A percentile compares a stretch with the other conserved stretches of the same genome.
Conservation (phyloP, 2,888 invertebrate genomes). For the Melipona beecheii region DNA sequence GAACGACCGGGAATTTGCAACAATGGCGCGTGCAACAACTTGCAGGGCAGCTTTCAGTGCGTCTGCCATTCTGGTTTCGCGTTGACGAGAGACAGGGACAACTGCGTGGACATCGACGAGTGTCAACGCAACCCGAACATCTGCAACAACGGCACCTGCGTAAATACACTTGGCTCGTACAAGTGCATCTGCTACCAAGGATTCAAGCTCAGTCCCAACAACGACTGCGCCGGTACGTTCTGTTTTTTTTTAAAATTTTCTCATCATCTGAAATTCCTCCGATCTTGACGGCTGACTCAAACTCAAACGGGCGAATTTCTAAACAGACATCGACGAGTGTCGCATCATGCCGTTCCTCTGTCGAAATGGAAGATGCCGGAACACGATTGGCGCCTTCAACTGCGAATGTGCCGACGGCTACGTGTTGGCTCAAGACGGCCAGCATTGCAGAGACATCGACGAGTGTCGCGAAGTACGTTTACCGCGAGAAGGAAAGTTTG, state of each 20-base stretch:
- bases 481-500: neutral
- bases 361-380: conserved; percentile 93
- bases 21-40: conserved; percentile 92
- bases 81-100: conserved; percentile 87
- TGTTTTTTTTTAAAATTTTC: neutral
- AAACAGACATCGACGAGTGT: conserved; percentile 92
- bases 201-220: conserved; percentile 91
- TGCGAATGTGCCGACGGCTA: conserved; percentile 94
- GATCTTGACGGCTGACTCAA: no score
- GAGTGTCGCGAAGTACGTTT: conserved; percentile 89
- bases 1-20: conserved; percentile 89
- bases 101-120: conserved; percentile 90
- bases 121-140: conserved; percentile 89
- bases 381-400: conserved; percentile 91
- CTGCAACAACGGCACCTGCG: conserved; percentile 91
- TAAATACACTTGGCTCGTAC: conserved; percentile 89
- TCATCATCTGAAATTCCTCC: neutral
- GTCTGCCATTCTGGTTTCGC: conserved; percentile 91
- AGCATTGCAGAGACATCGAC: conserved; percentile 92
- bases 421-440: conserved; percentile 89
- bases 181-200: conserved; percentile 91
- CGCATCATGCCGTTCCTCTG: conserved; percentile 93
- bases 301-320: neutral
- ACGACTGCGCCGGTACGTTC: conserved; percentile 90
- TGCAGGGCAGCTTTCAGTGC: conserved; percentile 92